A percentile compares a stretch with the other conserved stretches of the same genome.
Evolutionary conservation across 2,888 invertebrate species (phyloP).

Genomic region (Archips crataeganus): DNA sequence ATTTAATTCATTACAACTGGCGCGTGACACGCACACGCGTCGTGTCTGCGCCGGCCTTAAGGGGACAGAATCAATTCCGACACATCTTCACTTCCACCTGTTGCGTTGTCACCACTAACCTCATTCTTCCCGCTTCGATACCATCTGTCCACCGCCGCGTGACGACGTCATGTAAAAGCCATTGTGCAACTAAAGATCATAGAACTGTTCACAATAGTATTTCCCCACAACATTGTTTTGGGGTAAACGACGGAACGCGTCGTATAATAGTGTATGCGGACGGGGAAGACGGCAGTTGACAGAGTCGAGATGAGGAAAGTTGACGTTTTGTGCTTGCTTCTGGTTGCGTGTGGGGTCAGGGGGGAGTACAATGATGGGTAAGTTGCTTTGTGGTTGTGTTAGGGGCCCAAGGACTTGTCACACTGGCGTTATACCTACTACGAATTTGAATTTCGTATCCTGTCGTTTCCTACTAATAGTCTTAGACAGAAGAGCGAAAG

Average conservation of each 20-base stretch:
- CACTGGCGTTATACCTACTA: too few species aligned
- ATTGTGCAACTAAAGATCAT: constrained; percentile 60
- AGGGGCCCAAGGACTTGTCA: too few species aligned
- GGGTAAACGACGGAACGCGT: constrained; percentile 73
- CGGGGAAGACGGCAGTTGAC: constrained; percentile 64
- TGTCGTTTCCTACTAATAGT: too few species aligned
- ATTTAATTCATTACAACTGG: too few species aligned
- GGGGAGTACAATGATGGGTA: constrained; percentile 77
- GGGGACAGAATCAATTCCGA: not conserved
- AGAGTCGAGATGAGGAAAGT: constrained; percentile 62
- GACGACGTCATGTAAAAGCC: constrained; percentile 54
- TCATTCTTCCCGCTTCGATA: constrained; percentile 64
- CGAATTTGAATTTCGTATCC: too few species aligned
- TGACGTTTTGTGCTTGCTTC: constrained; percentile 48
- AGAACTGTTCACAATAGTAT: constrained; percentile 66
- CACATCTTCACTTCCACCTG: constrained; percentile 9
- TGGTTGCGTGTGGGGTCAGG: constrained; percentile 51
- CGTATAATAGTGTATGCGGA: constrained; percentile 73
- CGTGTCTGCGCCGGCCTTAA: too few species aligned
- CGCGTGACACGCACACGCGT: too few species aligned
- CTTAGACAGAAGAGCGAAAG: too few species aligned
- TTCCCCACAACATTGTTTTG: constrained; percentile 80
- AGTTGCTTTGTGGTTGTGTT: constrained; percentile 46
- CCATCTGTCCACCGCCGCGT: constrained; percentile 59
- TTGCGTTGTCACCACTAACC: constrained; percentile 42